These are phyloP conservation scores for Ageneiosus marmoratus DNA, from an alignment of 2,113 vertebrate species.

Conservation along the genomic window DNA sequence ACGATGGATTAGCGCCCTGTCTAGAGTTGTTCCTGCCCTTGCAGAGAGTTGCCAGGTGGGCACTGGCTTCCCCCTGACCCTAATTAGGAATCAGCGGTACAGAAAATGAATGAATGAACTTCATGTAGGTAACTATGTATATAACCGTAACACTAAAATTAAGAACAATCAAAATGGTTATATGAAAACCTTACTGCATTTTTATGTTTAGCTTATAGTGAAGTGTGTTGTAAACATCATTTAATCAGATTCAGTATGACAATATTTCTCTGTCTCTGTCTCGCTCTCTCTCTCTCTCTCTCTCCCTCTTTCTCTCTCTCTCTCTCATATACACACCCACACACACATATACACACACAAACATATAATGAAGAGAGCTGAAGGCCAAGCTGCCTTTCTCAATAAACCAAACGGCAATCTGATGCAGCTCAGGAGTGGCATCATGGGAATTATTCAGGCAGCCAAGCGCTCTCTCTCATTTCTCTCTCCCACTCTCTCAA, in stretches of 20 bases:
- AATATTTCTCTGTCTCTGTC: constrained; percentile 25
- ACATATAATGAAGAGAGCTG: constrained; percentile 72
- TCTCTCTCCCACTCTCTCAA: constrained; percentile 35
- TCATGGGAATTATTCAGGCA: constrained; percentile 49
- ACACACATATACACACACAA: constrained; percentile 54
- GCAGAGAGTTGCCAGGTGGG: too few species aligned
- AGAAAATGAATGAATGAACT: too few species aligned
- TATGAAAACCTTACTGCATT: background rate
- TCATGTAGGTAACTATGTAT: background rate
- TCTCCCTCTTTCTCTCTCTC: constrained; percentile 31
- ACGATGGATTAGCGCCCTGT: too few species aligned
- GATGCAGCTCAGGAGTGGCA: constrained; percentile 59
- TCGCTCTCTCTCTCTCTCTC: constrained; percentile 6
- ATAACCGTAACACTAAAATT: background rate
- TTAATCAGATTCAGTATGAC: constrained; percentile 40
- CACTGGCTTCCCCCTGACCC: too few species aligned
- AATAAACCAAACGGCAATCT: constrained; percentile 60
- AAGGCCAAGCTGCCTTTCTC: constrained; percentile 64
- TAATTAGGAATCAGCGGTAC: too few species aligned
- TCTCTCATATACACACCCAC: constrained; percentile 45
- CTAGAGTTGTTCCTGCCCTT: too few species aligned
- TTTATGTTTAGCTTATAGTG: background rate
- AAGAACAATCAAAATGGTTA: background rate
- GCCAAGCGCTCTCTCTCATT: constrained; percentile 21
- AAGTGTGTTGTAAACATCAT: background rate